Evolutionary conservation across 2,797 vertebrate species (phyloP), one percentile per base, ranked within the genome.

Genomic region (Limnodromus scolopaceus): DNA sequence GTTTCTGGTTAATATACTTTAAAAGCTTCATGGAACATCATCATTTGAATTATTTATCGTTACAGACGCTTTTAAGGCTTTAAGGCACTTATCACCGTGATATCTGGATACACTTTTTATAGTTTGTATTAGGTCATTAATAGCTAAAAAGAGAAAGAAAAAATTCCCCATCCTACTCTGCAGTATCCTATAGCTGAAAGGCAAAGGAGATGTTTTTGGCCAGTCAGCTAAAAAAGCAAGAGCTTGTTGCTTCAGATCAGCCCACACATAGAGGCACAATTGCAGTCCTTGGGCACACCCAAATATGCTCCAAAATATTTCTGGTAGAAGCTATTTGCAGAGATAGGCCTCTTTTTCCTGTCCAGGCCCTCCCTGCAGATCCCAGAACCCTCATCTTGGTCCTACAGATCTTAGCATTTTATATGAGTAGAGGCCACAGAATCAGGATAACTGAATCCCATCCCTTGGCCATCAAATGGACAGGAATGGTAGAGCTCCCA

Each of bases 41-140:
- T 78, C 46, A 41, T 70, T 85, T 97, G 69, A 96, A 96, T 94
- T 95, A 96, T 96, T 96, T 93, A 96, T 87, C 48, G 75, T 74
- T 89, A 78, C 36, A 70, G 55, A 38, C 3, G 12, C 55, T 96
- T 92, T 93, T 92, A 93, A 95, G 65, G 91, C 84, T 92, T 93
- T 92, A 93, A 95, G 65, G 91, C 84, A 96, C 71, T 84, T 93
- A 90, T 57, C 68, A 91, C 32, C 41, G 41, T 60, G 72, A 72
- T 89, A 87, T 86, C 55, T 95, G 83, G 49, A 92, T 89, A 51
- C 23, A 76, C 75, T 95, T 94, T 92, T 83, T 89, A 66, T 69
- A 71, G 84, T 70, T 89, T 71, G 9, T 61, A 81, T 91, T 95
- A 71, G 48, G n/a, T 60, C 53, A 94, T 77, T 91, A 92, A 66